Conservation (phyloP, 2,888 invertebrate genomes). For the Aporophyla nigra region DNA sequence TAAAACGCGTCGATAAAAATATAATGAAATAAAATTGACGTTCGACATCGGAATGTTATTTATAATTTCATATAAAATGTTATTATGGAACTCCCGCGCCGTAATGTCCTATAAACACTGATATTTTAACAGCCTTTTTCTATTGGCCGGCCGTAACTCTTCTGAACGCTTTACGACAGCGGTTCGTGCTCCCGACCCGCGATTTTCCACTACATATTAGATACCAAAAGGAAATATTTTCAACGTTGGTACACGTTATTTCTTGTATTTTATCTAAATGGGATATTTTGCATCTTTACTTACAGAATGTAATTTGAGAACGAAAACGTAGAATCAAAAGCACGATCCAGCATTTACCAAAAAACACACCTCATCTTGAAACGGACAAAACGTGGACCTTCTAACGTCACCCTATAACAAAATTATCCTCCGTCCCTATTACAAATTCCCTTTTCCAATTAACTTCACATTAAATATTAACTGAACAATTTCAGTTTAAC, state of each 20-base stretch:
- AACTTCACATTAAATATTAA: constrained; percentile 35
- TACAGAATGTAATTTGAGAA: neutral
- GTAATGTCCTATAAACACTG: constrained; percentile 65
- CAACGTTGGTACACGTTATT: neutral
- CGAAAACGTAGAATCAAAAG: neutral
- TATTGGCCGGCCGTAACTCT: constrained; percentile 56
- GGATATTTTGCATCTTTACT: neutral
- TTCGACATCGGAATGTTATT: constrained; percentile 56
- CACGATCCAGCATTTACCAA: neutral
- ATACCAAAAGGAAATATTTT: constrained; percentile 38
- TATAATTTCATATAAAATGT: constrained; percentile 59
- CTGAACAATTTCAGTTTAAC: constrained; percentile 41
- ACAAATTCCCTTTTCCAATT: constrained; percentile 47
- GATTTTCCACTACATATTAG: constrained; percentile 42
- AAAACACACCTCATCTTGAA: neutral
- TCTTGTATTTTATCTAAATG: constrained; percentile 1
- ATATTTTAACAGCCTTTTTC: constrained; percentile 66
- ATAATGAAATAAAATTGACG: constrained; percentile 52
- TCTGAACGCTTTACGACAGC: constrained; percentile 50
- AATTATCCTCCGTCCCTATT: constrained; percentile 17
- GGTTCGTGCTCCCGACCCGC: constrained; percentile 11
- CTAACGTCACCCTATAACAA: constrained; percentile 14
- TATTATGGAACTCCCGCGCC: constrained; percentile 56
- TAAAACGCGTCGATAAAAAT: constrained; percentile 40
- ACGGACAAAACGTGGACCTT: neutral